Evolutionary conservation across 2,888 invertebrate species (phyloP), one percentile per base, ranked within the genome.

Genomic region (Heterodera filipjevi): DNA sequence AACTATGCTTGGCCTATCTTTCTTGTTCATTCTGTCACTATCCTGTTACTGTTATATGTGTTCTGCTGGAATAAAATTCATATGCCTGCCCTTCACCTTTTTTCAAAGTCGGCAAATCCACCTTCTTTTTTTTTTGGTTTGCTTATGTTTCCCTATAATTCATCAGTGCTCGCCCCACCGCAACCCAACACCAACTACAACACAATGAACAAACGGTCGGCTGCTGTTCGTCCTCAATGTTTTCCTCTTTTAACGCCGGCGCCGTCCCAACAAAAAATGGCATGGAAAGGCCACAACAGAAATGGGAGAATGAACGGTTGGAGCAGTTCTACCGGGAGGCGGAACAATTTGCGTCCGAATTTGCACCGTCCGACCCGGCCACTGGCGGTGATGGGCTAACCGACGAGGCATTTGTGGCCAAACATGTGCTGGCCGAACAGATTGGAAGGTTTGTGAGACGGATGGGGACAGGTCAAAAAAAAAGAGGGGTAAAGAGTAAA

Each of bases 391-490:
- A 72, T 19, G 33, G 71, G 3, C 82, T 84, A 12, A 79, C 82
- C n/a, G 87, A 87, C 77, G 87, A 87, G 53, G 79, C 79, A 27
- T 87, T 86, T 77, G 84, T 87, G 0, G 83, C 85, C 19, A 87
- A 87, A 79, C 84, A 83, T 78, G 87, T 87, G 12, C 76, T 87
- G 49, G 86, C 87, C 32, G 87, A 87, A 75, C 84, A 86, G 46
- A 87, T 87, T 59, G 86, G 86, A 84, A 86, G 85, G 86, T 86
- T 68, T 68, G n/a, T 5, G 19, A 22, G 8, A 66, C 1, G 10
- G 6, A 12, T n/a, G 33, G 22, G 32, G 6, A 59, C 22, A 22
- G 1, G 16, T 22, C 10, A 72, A 22, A n/a, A n/a, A n/a, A n/a
- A n/a, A n/a, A n/a, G n/a, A n/a, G n/a, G n/a, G n/a, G n/a, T n/a